Conservation (phyloP, 2,888 invertebrate genomes). For the Linyphia triangularis region DNA sequence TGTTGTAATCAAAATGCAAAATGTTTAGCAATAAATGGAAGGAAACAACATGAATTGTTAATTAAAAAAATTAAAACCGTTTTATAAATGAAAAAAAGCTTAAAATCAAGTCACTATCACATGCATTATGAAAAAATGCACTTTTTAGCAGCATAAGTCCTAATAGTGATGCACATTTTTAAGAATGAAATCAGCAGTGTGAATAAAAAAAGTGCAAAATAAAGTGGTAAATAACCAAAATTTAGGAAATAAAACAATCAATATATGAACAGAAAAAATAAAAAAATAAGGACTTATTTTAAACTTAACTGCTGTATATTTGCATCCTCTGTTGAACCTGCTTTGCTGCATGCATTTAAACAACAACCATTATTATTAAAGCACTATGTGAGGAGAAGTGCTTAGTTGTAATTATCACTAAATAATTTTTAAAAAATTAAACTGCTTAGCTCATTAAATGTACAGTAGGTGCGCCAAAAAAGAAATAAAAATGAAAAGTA, state of each 20-base stretch:
- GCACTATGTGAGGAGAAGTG: neutral
- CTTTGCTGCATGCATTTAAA: conserved; percentile 74
- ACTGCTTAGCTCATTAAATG: neutral
- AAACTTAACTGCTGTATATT: conserved; percentile 72
- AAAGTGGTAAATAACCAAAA: neutral
- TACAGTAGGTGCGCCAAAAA: neutral
- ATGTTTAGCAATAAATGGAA: neutral
- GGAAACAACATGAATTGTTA: neutral
- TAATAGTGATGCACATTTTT: neutral
- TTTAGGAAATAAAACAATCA: neutral
- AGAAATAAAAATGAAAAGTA: neutral
- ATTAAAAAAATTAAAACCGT: no score
- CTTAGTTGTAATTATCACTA: neutral
- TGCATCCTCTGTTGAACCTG: conserved; percentile 61
- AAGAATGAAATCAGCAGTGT: neutral
- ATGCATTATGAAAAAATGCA: neutral
- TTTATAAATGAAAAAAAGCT: no score
- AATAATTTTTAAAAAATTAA: neutral
- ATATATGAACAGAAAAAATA: neutral
- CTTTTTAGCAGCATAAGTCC: neutral
- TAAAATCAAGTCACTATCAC: neutral
- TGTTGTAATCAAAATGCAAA: neutral
- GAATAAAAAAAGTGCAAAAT: conserved; percentile 15
- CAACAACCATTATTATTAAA: conserved; percentile 56
- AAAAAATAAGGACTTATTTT: conserved; percentile 53